Evolutionary conservation across 2,113 vertebrate genomes (phyloP), one percentile per base, ranked within the genome.

Genomic region (Pollimyrus isidori): DNA sequence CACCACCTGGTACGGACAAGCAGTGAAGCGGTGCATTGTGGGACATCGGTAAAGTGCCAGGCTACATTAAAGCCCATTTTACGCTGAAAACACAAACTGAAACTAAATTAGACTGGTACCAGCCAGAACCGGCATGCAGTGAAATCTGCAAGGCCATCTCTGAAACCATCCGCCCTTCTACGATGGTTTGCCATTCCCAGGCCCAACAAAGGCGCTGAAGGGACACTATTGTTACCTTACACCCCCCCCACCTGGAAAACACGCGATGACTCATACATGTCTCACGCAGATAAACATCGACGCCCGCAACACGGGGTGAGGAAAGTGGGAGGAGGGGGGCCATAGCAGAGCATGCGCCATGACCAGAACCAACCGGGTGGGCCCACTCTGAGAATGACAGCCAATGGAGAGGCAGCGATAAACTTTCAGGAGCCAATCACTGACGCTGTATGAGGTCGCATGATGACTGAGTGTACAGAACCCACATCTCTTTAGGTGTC

Each of bases 241-340:
- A 90, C 87, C 90, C 91, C 90, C 87, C 90, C 92, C 53, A 87
- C 88, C 76, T 90, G 91, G 91, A 89, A 93, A 93, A 93, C 73
- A 89, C 50, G 91, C 90, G 91, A 88, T 58, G 90, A 93, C 91
- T 88, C 88, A 92, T 92, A 88, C 91, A 93, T 76, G 91, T 93
- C 92, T 91, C 89, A 26, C 89, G 85, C 91, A 93, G 93, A 95
- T 94, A 92, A 92, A 89, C 35, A 96, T 95, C 94, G 91, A 52
- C 35, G 26, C 49, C 87, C 10, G 23, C 42, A 23, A 88, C 58
- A 26, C 3, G 15, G 10, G 19, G 89, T 23, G 48, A 76, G 30
- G 35, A 30, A 30, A 39, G 52, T 30, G 10, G 58, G 39, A 49
- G 49, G 3, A 2, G 23, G 23, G 26, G 52, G 10, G n/a, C 10